A percentile compares a stretch with the other conserved stretches of the same genome.
Conservation (phyloP, 2,113 vertebrate species). For the Bubalus kerabau region DNA sequence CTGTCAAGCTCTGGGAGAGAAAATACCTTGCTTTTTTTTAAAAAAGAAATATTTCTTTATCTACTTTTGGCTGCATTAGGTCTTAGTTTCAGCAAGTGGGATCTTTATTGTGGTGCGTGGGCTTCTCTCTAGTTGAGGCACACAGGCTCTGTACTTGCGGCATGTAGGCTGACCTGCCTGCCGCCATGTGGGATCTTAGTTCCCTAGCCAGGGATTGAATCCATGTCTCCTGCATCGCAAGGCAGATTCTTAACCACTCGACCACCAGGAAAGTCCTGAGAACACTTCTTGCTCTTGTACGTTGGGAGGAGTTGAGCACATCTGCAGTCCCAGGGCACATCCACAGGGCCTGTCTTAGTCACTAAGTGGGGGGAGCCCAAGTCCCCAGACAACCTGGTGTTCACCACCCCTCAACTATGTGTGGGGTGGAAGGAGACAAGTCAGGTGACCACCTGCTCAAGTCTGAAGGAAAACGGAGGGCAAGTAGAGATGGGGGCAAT, state of each 20-base stretch:
- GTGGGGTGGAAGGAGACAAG: neutral
- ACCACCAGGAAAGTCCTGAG: neutral
- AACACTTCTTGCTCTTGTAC: neutral
- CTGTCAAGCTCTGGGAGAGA: neutral
- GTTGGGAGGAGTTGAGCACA: neutral
- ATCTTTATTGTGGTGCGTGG: neutral
- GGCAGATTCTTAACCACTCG: neutral
- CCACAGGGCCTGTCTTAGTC: neutral
- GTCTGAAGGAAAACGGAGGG: fast-evolving
- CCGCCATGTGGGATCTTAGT: neutral
- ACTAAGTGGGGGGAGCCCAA: neutral
- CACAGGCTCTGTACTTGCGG: neutral
- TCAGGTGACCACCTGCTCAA: neutral
- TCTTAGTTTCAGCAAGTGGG: neutral
- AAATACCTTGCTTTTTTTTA: neutral
- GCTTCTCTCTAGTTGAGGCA: neutral
- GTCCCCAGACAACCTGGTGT: neutral
- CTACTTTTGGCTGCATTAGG: neutral
- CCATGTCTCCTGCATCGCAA: neutral
- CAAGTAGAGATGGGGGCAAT: fast-evolving
- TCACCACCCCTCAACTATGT: neutral
- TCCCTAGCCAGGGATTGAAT: neutral
- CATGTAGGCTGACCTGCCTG: neutral
- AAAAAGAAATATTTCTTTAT: neutral
- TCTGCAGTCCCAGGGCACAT: neutral